Percentiles rank a stretch among this genome's conserved stretches.
These are phyloP conservation scores for Muscicapa adusta DNA, from an alignment of 2,113 vertebrate genomes.

Conservation along the genomic window DNA sequence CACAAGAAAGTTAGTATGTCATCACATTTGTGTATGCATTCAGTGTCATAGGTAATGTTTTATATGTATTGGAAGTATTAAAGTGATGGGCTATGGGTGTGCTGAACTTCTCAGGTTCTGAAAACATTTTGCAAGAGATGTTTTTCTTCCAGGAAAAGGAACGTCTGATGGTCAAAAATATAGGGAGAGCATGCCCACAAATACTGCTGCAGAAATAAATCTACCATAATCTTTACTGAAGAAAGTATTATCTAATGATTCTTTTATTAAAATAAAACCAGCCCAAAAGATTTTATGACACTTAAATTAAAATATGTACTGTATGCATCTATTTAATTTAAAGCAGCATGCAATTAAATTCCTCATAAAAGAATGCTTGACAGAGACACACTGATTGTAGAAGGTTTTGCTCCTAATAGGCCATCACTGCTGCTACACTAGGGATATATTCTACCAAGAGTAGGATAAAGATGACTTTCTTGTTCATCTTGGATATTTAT, in stretches of 20 bases:
- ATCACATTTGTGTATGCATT: conserved; percentile 29
- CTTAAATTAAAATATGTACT: conserved; percentile 32
- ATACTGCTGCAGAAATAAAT: not conserved
- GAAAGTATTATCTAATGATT: not conserved
- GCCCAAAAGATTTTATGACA: conserved; percentile 47
- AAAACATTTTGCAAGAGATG: not conserved
- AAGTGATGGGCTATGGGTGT: conserved; percentile 28
- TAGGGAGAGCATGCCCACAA: not conserved
- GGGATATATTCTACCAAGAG: conserved; percentile 32
- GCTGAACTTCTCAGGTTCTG: not conserved
- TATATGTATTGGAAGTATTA: conserved; percentile 60
- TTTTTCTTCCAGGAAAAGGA: not conserved
- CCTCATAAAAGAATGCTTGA: conserved; percentile 33
- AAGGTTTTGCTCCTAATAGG: conserved; percentile 28
- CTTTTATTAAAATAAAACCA: conserved; percentile 43
- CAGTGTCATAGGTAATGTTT: conserved; percentile 49
- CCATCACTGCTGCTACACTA: not conserved
- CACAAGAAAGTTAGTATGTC: not conserved
- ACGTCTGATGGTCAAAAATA: not conserved
- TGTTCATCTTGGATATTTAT: conserved; percentile 58
- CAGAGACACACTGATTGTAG: conserved; percentile 47
- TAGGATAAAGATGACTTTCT: conserved; percentile 49
- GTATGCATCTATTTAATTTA: conserved; percentile 36
- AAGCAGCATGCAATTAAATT: conserved; percentile 38
- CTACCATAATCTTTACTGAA: not conserved